phyloP scores from a whole-genome alignment of 92 coral and sea anemone species.

The Porites cylindrica region DNA sequence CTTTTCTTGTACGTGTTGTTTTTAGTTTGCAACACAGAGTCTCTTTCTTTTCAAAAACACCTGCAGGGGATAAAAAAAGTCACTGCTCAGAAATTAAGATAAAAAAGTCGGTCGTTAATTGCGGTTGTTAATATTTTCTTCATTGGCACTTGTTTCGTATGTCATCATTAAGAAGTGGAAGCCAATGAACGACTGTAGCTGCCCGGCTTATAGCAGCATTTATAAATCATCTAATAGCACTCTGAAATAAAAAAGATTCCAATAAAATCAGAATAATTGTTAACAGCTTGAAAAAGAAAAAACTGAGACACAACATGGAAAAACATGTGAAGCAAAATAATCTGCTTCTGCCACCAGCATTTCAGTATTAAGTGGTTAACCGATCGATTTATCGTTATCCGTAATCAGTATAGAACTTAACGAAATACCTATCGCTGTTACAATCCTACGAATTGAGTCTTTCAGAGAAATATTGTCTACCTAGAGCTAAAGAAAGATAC shows the following conservation, averaged over 20 bases:
- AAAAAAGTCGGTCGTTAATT: not conserved
- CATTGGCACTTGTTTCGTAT: not conserved
- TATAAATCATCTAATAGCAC: constrained; percentile 10
- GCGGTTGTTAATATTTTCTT: not conserved
- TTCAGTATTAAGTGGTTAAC: too few relatives aligned
- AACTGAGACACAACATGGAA: too few relatives aligned
- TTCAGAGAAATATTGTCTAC: too few relatives aligned
- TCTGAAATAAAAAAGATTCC: too few relatives aligned
- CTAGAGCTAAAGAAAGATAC: too few relatives aligned
- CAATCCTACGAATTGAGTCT: too few relatives aligned
- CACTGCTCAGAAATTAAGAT: not conserved
- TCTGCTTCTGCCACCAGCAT: too few relatives aligned
- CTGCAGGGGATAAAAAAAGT: not conserved
- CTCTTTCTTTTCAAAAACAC: not conserved
- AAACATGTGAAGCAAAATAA: not conserved
- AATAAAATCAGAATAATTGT: not conserved
- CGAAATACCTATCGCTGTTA: too few relatives aligned
- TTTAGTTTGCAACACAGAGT: not conserved
- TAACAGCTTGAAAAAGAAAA: not conserved
- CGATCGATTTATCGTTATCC: not conserved
- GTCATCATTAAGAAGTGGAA: not conserved
- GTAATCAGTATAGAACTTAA: too few relatives aligned
- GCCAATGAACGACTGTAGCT: not conserved
- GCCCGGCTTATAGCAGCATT: not conserved
- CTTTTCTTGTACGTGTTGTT: not conserved